Evolutionary conservation across 2,888 invertebrate species (phyloP).

Genomic region (Drosophila fulvimacula): DNA sequence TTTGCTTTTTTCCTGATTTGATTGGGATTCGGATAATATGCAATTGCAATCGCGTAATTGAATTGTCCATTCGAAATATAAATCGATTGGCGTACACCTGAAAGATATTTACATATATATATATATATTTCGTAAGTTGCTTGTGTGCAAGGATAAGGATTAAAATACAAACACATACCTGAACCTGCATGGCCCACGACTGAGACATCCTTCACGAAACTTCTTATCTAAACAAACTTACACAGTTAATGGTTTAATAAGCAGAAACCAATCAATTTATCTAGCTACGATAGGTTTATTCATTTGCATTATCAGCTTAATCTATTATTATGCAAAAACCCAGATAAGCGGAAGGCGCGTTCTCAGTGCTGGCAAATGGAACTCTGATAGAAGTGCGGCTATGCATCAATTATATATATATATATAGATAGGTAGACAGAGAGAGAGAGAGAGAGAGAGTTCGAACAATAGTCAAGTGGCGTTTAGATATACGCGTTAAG

Average conservation of each 20-base stretch:
- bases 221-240: conserved; percentile 14
- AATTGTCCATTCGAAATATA: neutral
- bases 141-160: neutral
- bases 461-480: conserved; percentile 30
- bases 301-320: conserved; percentile 14
- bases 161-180: conserved; percentile 18
- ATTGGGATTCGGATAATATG: neutral
- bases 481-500: conserved; percentile 23
- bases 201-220: neutral
- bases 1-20: neutral
- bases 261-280: conserved; percentile 22
- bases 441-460: neutral
- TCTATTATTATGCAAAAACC: conserved; percentile 30
- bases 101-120: conserved; percentile 3
- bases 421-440: neutral
- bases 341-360: conserved; percentile 43
- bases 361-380: conserved; percentile 12
- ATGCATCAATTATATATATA: neutral
- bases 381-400: neutral
- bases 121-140: conserved; percentile 3
- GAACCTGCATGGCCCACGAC: neutral
- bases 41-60: neutral
- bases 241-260: conserved; percentile 16
- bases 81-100: neutral
- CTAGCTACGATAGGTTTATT: conserved; percentile 11